These are phyloP conservation scores for Lycocerus yunnanus DNA, from an alignment of 2,888 invertebrate species.

Conservation along the genomic window DNA sequence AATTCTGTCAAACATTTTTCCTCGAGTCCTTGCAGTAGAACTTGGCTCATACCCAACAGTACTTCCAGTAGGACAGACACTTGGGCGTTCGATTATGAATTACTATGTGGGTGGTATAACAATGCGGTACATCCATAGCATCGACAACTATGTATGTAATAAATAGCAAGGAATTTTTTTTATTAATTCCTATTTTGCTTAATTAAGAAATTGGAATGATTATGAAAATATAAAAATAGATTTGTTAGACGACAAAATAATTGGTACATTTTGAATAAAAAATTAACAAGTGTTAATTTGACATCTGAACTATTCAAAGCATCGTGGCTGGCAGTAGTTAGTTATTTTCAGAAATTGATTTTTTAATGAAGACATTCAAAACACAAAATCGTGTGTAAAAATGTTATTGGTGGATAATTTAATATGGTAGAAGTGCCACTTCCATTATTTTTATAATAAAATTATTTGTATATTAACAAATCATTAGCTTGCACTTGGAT, in stretches of 20 bases:
- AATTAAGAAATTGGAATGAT: not conserved
- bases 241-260: not conserved
- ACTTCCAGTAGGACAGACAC: too few relatives aligned
- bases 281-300: not conserved
- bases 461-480: not conserved
- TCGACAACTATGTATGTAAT: too few relatives aligned
- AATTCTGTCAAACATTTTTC: too few relatives aligned
- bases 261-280: not conserved
- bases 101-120: too few relatives aligned
- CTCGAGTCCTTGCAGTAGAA: too few relatives aligned
- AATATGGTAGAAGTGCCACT: not conserved
- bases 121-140: too few relatives aligned
- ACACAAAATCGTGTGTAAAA: not conserved
- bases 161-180: not conserved
- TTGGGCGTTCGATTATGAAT: too few relatives aligned
- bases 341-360: not conserved
- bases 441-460: not conserved
- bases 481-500: too few relatives aligned
- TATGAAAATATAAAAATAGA: not conserved
- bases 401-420: not conserved
- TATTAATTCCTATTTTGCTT: not conserved
- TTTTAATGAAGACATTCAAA: not conserved
- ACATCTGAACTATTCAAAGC: not conserved
- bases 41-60: too few relatives aligned
- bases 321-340: not conserved